Percentiles rank a stretch among this genome's conserved stretches.
phyloP scores from a whole-genome alignment of 1,140 invertebrate genomes.

The Caenorhabditis briggsae region DNA sequence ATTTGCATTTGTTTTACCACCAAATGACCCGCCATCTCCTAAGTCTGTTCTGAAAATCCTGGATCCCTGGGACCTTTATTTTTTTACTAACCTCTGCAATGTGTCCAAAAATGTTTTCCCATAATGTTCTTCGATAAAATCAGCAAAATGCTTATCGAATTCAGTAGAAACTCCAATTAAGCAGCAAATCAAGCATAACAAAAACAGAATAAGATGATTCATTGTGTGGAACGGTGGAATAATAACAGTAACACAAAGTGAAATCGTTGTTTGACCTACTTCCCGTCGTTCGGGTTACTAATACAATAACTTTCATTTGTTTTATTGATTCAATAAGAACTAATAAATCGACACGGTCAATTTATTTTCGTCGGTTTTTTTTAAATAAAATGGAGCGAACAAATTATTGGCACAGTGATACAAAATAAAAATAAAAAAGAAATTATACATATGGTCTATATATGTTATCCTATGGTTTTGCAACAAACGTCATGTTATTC shows the following conservation, averaged over 20 bases:
- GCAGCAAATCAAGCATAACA: background rate
- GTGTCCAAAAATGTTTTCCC: constrained; percentile 71
- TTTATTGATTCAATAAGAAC: constrained; percentile 56
- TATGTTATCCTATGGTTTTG: background rate
- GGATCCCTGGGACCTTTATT: background rate
- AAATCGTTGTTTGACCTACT: constrained; percentile 35
- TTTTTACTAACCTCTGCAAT: constrained; percentile 66
- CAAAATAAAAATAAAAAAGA: background rate
- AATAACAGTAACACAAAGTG: background rate
- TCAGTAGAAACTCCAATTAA: constrained; percentile 1
- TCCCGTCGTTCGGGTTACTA: background rate
- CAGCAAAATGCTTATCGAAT: constrained; percentile 66
- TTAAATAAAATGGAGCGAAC: background rate
- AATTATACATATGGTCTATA: no score
- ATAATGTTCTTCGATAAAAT: constrained; percentile 69
- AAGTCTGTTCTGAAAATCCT: constrained; percentile 67
- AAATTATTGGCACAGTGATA: background rate
- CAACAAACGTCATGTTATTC: constrained; percentile 30
- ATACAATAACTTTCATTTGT: constrained; percentile 19
- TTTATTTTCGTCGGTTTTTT: constrained; percentile 16
- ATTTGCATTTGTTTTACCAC: constrained; percentile 64
- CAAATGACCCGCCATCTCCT: constrained; percentile 71
- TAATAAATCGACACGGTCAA: constrained; percentile 49
- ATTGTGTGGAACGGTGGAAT: constrained; percentile 18
- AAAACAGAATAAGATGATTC: background rate